These are phyloP conservation scores for Peromyscus melanophrys DNA, from an alignment of 2,797 vertebrate genomes.

Conservation along the genomic window DNA sequence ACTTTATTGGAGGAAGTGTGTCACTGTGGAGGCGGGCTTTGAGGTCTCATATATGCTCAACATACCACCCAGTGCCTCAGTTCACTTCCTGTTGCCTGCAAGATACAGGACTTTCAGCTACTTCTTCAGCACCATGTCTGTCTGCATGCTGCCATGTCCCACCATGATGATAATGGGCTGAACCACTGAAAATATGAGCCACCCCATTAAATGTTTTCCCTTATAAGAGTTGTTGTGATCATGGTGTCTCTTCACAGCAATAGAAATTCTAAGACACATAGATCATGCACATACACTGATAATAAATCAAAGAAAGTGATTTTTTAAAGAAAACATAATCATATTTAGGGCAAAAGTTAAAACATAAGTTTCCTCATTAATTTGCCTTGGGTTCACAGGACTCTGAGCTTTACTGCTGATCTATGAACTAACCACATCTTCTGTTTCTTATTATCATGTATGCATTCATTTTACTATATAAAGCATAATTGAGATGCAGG, in stretches of 20 bases:
- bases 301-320: neutral
- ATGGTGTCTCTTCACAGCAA: neutral
- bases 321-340: conserved; percentile 11
- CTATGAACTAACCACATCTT: neutral
- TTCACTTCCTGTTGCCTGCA: neutral
- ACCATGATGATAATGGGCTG: neutral
- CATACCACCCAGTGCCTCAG: neutral
- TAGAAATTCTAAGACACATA: neutral
- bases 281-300: neutral
- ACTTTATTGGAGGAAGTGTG: neutral
- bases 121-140: neutral
- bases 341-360: conserved; percentile 58
- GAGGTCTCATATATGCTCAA: neutral
- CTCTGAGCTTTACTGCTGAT: conserved; percentile 63
- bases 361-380: conserved; percentile 51
- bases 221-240: neutral
- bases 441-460: conserved; percentile 50
- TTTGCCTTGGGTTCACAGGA: conserved; percentile 62
- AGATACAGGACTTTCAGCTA: neutral
- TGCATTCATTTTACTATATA: conserved; percentile 47
- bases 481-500: conserved; percentile 71
- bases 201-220: neutral
- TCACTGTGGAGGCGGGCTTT: neutral
- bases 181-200: neutral
- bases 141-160: neutral